Evolutionary conservation across 2,888 invertebrate genomes (phyloP).

Genomic region (Bimastos eiseni): DNA sequence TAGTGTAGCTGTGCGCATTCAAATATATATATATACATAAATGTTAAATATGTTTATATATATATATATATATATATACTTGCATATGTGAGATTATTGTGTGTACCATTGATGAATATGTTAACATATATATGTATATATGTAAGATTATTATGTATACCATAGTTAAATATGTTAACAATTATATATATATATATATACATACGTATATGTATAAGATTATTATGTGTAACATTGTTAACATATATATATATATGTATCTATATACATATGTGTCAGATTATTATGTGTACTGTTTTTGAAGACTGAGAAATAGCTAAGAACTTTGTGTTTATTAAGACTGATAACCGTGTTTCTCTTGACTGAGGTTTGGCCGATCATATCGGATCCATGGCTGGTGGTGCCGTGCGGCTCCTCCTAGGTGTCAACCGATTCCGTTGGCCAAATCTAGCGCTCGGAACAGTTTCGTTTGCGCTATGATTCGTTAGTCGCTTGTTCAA

Average conservation of each 20-base stretch:
- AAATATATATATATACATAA: neutral
- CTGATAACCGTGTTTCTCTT: neutral
- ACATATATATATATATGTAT: too few species aligned
- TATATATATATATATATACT: neutral
- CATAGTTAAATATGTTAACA: too few species aligned
- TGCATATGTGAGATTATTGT: too few species aligned
- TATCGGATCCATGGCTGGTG: neutral
- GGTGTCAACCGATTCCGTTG: neutral
- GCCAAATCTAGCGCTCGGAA: neutral
- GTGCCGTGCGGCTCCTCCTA: neutral
- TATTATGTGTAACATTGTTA: too few species aligned
- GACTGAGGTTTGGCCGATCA: neutral
- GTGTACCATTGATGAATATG: too few species aligned
- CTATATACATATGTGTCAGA: too few species aligned
- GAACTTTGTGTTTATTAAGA: neutral
- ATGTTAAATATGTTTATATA: neutral
- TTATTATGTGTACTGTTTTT: neutral
- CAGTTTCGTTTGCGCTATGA: neutral
- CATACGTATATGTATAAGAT: too few species aligned
- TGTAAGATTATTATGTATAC: too few species aligned
- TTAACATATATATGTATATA: too few species aligned
- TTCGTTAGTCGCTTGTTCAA: neutral
- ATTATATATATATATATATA: too few species aligned
- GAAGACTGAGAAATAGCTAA: neutral
- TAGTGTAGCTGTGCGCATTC: neutral